Conservation (phyloP, 2,113 vertebrate species). For the Cyprichromis sp. region DNA sequence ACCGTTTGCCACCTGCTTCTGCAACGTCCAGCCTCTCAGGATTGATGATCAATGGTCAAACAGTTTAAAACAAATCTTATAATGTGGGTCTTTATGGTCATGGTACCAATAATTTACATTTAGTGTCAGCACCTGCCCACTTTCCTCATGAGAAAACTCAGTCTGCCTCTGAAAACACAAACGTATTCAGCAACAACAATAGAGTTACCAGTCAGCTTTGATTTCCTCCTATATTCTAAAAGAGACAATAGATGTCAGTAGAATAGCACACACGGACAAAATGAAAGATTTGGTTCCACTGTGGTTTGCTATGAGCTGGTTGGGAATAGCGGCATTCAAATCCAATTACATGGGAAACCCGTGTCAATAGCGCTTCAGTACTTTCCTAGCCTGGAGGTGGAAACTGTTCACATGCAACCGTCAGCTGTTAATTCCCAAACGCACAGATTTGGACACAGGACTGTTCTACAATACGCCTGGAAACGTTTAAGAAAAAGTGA, state of each 20-base stretch:
- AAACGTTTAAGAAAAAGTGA: not conserved
- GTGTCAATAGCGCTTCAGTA: not conserved
- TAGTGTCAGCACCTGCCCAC: not conserved
- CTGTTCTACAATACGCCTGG: not conserved
- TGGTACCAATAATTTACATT: not conserved
- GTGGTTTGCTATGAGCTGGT: not conserved
- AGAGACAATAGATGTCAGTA: slow-evolving; percentile 23
- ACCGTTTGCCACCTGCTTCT: not conserved
- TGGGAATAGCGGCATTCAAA: slow-evolving; percentile 23
- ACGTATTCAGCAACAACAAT: slow-evolving; percentile 5
- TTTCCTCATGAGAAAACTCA: slow-evolving; percentile 1
- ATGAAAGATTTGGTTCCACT: slow-evolving; percentile 17
- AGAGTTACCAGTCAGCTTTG: slow-evolving; percentile 10
- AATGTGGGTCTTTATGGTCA: not conserved
- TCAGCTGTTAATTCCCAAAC: not conserved
- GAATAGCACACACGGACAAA: not conserved
- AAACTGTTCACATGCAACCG: not conserved
- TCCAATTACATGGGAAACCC: slow-evolving; percentile 23
- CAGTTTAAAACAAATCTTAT: not conserved
- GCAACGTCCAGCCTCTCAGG: not conserved
- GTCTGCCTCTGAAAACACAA: not conserved
- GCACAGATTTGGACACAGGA: not conserved
- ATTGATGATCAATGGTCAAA: not conserved
- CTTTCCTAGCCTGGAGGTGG: slow-evolving; percentile 8
- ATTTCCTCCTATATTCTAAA: slow-evolving; percentile 29